These are phyloP conservation scores for Hylaeus volcanicus DNA, from an alignment of 1,140 invertebrate genomes.

Conservation along the genomic window DNA sequence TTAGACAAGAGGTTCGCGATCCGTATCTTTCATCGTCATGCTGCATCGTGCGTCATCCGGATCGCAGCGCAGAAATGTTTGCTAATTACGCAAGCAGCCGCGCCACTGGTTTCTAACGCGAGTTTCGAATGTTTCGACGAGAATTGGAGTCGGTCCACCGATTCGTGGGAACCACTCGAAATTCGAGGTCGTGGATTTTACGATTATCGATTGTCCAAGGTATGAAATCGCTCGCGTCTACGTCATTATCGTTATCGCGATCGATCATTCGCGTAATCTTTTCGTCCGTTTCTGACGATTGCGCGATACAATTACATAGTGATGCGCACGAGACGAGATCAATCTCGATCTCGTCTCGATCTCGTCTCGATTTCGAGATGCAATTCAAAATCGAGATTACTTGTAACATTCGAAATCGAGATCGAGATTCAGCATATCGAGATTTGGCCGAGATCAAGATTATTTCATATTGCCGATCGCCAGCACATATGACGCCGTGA, in stretches of 20 bases:
- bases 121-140: no score
- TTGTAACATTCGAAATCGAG: no score
- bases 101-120: not conserved
- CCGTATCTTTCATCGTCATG: not conserved
- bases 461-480: no score
- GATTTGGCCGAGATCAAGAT: no score
- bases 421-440: no score
- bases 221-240: no score
- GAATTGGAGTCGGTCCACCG: conserved; percentile 4
- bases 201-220: no score
- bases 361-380: no score
- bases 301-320: not conserved
- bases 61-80: conserved; percentile 10
- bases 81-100: conserved; percentile 20
- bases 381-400: no score
- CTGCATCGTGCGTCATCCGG: conserved; percentile 10
- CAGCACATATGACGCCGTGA: no score
- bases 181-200: not conserved
- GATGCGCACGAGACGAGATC: no score
- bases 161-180: not conserved
- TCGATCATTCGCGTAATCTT: not conserved
- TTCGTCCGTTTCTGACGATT: not conserved
- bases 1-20: not conserved
- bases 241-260: not conserved
- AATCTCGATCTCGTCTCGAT: no score